Percentiles rank a stretch among this genome's conserved stretches.
These are phyloP conservation scores for Mesembrinibis cayennensis DNA, from an alignment of 2,113 vertebrate species.

Conservation along the genomic window DNA sequence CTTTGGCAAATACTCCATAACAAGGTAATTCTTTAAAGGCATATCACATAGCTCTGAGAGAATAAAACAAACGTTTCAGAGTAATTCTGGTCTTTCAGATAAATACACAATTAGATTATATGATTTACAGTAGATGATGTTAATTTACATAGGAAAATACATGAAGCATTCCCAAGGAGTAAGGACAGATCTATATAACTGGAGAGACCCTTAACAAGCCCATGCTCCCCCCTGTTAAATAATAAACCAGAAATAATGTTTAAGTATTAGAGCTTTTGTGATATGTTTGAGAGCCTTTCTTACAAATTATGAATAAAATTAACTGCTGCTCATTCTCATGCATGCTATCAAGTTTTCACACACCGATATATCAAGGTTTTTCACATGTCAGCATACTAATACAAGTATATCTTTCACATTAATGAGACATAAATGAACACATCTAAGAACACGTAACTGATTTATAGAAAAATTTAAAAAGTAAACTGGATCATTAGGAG, in stretches of 20 bases:
- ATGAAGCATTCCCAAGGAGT: not conserved
- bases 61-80: conserved; percentile 36
- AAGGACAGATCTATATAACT: not conserved
- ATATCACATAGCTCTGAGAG: conserved; percentile 8
- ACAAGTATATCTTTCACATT: not conserved
- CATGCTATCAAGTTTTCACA: not conserved
- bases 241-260: not conserved
- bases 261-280: not conserved
- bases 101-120: conserved; percentile 19
- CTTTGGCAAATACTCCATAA: conserved; percentile 44
- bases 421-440: not conserved
- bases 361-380: not conserved
- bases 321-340: not conserved
- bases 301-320: not conserved
- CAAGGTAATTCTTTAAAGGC: conserved; percentile 45
- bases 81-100: conserved; percentile 14
- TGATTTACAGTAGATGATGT: not conserved
- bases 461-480: not conserved
- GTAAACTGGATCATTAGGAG: not conserved
- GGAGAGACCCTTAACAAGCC: not conserved
- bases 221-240: not conserved
- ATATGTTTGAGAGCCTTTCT: not conserved
- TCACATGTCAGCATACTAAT: not conserved
- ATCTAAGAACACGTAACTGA: not conserved
- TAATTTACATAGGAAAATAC: not conserved